Conservation (phyloP, 2,113 vertebrate species). For the Clupea harengus region DNA sequence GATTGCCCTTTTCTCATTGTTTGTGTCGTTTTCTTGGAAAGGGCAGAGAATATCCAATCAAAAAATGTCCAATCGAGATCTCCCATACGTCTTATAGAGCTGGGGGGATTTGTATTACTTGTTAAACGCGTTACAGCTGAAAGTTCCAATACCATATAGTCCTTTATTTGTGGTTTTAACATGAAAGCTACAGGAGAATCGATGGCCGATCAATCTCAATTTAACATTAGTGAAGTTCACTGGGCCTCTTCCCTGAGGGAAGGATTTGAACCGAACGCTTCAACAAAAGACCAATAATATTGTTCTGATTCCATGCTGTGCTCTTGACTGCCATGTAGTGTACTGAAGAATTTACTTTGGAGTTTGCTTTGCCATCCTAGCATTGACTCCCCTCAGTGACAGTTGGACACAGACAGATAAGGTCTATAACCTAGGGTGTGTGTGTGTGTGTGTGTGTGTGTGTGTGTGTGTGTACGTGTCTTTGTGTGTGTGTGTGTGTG, state of each 20-base stretch:
- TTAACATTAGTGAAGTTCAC: slow-evolving; percentile 55
- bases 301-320: slow-evolving; percentile 43
- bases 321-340: slow-evolving; percentile 16
- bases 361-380: background rate
- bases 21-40: slow-evolving; percentile 61
- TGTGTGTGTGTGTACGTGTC: background rate
- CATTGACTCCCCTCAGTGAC: background rate
- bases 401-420: too few species aligned
- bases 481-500: background rate
- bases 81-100: slow-evolving; percentile 49
- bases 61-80: slow-evolving; percentile 58
- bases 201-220: slow-evolving; percentile 75
- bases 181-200: slow-evolving; percentile 61
- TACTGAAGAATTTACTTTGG: background rate
- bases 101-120: slow-evolving; percentile 49
- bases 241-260: slow-evolving; percentile 48
- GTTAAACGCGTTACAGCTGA: slow-evolving; percentile 51
- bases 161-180: slow-evolving; percentile 57
- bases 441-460: background rate
- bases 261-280: slow-evolving; percentile 54
- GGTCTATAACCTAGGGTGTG: too few species aligned
- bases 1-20: slow-evolving; percentile 10
- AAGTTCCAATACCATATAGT: slow-evolving; percentile 47
- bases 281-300: slow-evolving; percentile 42
- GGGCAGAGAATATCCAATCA: slow-evolving; percentile 61